phyloP scores from a whole-genome alignment of 2,113 vertebrate species.

The Nyctibius bracteatus region DNA sequence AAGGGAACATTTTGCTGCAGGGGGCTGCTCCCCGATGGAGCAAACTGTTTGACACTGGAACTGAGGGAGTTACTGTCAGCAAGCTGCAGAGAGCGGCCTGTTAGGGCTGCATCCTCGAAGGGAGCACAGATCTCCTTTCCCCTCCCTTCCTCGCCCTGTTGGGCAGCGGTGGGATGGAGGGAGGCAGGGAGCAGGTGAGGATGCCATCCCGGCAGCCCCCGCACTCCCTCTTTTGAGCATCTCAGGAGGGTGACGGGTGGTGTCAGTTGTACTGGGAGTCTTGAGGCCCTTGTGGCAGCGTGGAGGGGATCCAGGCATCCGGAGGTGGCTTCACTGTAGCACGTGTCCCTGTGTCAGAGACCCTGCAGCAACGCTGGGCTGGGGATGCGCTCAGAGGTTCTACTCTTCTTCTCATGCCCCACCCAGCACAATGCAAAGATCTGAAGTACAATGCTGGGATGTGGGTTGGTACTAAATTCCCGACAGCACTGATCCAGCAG shows the following conservation, averaged over 20 bases:
- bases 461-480: neutral
- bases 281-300: neutral
- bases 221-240: accelerated
- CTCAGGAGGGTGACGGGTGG: neutral
- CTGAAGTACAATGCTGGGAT: neutral
- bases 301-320: accelerated
- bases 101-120: neutral
- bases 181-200: neutral
- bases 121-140: neutral
- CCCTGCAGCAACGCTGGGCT: neutral
- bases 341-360: accelerated
- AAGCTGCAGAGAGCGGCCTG: neutral
- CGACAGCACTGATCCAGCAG: neutral
- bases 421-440: accelerated
- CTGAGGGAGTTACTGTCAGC: neutral
- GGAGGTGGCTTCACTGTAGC: accelerated
- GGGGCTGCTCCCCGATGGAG: neutral
- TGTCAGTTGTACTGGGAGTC: neutral
- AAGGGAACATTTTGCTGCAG: neutral
- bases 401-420: neutral
- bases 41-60: neutral
- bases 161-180: neutral
- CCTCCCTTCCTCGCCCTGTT: accelerated
- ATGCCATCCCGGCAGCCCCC: neutral
- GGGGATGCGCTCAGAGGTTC: neutral